Evolutionary conservation across 1,140 invertebrate species (phyloP), one percentile per base, ranked within the genome.

Genomic region (Mamestra configurata): DNA sequence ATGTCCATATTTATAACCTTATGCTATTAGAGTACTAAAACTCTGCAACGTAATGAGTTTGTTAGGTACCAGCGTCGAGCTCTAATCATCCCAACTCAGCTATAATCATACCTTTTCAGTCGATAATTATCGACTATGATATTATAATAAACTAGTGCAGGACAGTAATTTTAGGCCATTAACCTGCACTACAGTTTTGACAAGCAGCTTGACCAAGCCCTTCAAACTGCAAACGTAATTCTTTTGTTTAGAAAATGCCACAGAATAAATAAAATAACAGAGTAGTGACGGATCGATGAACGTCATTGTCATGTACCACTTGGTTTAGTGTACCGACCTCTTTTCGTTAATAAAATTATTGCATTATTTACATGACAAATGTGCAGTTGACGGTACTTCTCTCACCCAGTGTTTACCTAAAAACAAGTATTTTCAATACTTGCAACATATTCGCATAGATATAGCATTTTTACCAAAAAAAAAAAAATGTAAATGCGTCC

Each of bases 211-310:
- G 43, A n/a, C 1, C 43, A 46, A 22, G 22, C 53, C 53, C 15
- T 49, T n/a, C 43, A 15, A 55, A 55, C 43, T n/a, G 2, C 43
- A 20, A 22, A 5, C 11, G 46, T 70, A 24, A 70, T 70, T 49
- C 66, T 70, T 70, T 70, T 70, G 66, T 71, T 71, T 51, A 11
- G n/a, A 20, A 10, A 43, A 1, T 51, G 43, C 13, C 43, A 71
- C 46, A 46, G 18, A 18, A 22, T 51, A 24, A 24, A 51, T n/a
- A 71, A 71, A 31, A 71, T 53, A 51, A 35, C 46, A 40, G 11
- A 53, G 43, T 55, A 68, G 22, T 55, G 53, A 24, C 6, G 6
- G 57, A 31, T 59, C 13, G 27, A 68, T 24, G 15, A 46, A 68
- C 37, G 46, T 24, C 18, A 13, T 18, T 37, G 13, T 49, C 43